A percentile compares a stretch with the other conserved stretches of the same genome.
These are phyloP conservation scores for Druon quercuslanigerum DNA, from an alignment of 1,140 invertebrate species.

Conservation along the genomic window DNA sequence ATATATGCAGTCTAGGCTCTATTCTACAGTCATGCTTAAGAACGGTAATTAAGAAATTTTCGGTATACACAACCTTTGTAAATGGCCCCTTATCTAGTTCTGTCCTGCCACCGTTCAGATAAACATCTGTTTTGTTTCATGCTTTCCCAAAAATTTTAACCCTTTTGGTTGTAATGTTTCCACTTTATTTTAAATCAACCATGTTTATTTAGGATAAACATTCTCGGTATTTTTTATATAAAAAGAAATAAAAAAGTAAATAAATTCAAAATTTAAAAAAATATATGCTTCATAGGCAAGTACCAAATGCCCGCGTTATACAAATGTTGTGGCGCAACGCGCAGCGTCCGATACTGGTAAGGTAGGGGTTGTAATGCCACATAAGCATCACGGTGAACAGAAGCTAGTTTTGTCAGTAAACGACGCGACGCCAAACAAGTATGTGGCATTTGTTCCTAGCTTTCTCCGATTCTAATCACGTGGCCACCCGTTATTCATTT, in stretches of 20 bases:
- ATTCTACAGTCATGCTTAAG: no score
- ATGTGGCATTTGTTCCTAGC: constrained; percentile 33
- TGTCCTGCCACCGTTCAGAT: no score
- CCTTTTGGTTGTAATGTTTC: no score
- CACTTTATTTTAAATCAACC: no score
- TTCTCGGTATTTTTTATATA: neutral
- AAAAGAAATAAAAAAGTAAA: neutral
- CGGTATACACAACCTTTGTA: no score
- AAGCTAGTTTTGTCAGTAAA: constrained; percentile 45
- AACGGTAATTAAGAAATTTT: no score
- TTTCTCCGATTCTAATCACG: constrained; percentile 41
- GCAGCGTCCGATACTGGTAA: neutral
- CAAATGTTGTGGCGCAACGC: neutral
- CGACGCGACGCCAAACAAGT: constrained; percentile 51
- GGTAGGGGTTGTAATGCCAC: constrained; percentile 17
- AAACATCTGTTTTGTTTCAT: no score
- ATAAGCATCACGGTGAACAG: constrained; percentile 49
- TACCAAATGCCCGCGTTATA: neutral
- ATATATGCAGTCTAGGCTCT: no score
- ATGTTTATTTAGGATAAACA: neutral
- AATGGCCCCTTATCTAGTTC: no score
- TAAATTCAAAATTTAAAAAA: neutral
- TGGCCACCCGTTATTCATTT: constrained; percentile 33
- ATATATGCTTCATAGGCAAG: neutral
- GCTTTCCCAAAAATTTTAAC: no score